phyloP scores from a whole-genome alignment of 1,140 invertebrate species.

The Apocrypta bakeri region DNA sequence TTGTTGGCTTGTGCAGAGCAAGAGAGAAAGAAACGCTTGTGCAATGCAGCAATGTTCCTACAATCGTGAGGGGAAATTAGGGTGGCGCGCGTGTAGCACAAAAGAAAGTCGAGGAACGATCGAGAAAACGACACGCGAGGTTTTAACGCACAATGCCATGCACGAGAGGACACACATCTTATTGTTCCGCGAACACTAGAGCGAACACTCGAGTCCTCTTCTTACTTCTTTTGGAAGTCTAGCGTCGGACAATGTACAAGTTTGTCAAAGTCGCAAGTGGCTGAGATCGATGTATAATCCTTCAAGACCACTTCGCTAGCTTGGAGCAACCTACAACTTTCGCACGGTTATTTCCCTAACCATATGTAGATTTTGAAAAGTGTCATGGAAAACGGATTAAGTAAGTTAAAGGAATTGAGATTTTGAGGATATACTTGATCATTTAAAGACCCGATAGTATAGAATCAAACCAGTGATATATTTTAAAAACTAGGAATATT shows the following conservation, averaged over 20 bases:
- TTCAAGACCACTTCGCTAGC: constrained; percentile 22
- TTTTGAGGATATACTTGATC: no score
- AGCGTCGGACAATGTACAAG: background rate
- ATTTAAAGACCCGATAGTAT: no score
- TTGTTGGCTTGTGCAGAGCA: background rate
- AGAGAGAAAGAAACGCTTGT: no score
- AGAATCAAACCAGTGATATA: no score
- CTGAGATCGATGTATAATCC: constrained; percentile 32
- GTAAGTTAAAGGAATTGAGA: no score
- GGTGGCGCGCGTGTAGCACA: constrained; percentile 53
- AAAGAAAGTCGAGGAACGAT: constrained; percentile 57
- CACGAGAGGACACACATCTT: constrained; percentile 7
- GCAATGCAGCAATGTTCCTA: no score
- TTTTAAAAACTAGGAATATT: no score
- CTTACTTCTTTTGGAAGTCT: background rate
- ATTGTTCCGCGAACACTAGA: constrained; percentile 26
- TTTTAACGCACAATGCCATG: constrained; percentile 37
- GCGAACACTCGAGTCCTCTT: constrained; percentile 6
- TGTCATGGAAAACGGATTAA: no score
- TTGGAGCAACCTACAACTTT: background rate
- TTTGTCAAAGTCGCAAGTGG: background rate
- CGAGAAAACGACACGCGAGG: constrained; percentile 57
- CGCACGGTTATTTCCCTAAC: no score
- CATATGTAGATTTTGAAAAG: no score
- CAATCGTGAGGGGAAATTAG: constrained; percentile 54